Percentiles rank a stretch among this genome's conserved stretches.
Evolutionary conservation across 2,888 invertebrate genomes (phyloP).

Genomic region (Archips xylosteana): DNA sequence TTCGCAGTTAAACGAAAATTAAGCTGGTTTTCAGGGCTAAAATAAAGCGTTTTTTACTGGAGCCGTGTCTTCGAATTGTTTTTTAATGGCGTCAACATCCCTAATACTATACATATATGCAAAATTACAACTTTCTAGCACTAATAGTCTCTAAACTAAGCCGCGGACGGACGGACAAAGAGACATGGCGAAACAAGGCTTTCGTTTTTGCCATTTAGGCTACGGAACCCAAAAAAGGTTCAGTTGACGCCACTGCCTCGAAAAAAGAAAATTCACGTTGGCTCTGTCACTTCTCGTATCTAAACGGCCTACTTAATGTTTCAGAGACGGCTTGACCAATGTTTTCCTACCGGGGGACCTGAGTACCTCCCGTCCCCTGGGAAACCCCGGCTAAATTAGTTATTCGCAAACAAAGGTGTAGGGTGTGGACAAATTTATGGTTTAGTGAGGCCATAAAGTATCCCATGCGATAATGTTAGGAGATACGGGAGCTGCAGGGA

Average conservation of each 20-base stretch:
- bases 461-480: slow-evolving; percentile 35
- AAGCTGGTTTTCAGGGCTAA: no score
- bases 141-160: no score
- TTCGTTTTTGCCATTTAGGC: no score
- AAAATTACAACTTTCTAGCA: no score
- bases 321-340: slow-evolving; percentile 13
- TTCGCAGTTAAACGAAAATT: no score
- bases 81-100: no score
- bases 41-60: no score
- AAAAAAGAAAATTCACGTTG: background rate
- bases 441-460: slow-evolving; percentile 42
- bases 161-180: no score
- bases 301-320: slow-evolving; percentile 36
- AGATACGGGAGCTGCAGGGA: slow-evolving; percentile 27
- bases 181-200: no score
- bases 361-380: slow-evolving; percentile 16
- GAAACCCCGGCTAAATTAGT: slow-evolving; percentile 40
- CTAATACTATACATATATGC: no score
- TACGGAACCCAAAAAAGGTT: no score
- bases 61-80: no score
- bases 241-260: background rate
- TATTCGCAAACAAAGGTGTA: slow-evolving; percentile 43
- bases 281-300: background rate
- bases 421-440: slow-evolving; percentile 42
- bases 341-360: slow-evolving; percentile 17